These are phyloP conservation scores for Lepisosteus oculatus DNA, from an alignment of 2,113 vertebrate species.

Conservation along the genomic window DNA sequence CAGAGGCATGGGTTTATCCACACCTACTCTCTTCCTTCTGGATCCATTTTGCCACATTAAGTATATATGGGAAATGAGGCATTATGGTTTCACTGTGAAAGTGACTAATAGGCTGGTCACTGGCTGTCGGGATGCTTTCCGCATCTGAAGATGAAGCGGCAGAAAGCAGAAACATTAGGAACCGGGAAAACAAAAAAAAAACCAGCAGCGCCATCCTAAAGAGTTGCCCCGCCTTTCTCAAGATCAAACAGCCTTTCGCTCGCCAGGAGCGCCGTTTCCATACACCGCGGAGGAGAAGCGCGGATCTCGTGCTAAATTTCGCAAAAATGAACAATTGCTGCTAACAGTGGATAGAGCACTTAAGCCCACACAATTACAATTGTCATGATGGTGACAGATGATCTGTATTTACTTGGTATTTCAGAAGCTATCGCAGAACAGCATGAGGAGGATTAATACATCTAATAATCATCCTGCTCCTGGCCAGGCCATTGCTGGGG, in stretches of 20 bases:
- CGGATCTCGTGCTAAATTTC: constrained; percentile 50
- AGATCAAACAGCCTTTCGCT: too few species aligned
- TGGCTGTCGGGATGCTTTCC: constrained; percentile 27
- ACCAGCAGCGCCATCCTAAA: not conserved
- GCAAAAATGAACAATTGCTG: constrained; percentile 56
- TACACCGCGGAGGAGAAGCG: constrained; percentile 19
- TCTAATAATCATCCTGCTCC: constrained; percentile 27
- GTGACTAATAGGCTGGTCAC: constrained; percentile 41
- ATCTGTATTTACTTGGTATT: constrained; percentile 67
- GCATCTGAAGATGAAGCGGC: not conserved
- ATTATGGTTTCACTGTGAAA: constrained; percentile 26
- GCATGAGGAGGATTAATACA: constrained; percentile 48
- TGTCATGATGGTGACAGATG: constrained; percentile 62
- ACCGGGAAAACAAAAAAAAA: constrained; percentile 24
- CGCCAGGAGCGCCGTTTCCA: not conserved
- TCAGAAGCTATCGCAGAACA: constrained; percentile 44
- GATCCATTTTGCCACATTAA: constrained; percentile 31
- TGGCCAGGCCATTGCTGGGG: constrained; percentile 26
- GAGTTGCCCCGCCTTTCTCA: too few species aligned
- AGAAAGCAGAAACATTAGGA: constrained; percentile 32
- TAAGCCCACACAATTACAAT: constrained; percentile 75
- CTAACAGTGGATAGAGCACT: constrained; percentile 70
- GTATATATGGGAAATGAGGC: constrained; percentile 43
- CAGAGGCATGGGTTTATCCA: constrained; percentile 21
- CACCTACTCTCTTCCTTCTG: constrained; percentile 18